Percentiles rank a stretch among this genome's conserved stretches.
Evolutionary conservation across 2,797 vertebrate species (phyloP).

Genomic region (Pangasius sanitwongsei): DNA sequence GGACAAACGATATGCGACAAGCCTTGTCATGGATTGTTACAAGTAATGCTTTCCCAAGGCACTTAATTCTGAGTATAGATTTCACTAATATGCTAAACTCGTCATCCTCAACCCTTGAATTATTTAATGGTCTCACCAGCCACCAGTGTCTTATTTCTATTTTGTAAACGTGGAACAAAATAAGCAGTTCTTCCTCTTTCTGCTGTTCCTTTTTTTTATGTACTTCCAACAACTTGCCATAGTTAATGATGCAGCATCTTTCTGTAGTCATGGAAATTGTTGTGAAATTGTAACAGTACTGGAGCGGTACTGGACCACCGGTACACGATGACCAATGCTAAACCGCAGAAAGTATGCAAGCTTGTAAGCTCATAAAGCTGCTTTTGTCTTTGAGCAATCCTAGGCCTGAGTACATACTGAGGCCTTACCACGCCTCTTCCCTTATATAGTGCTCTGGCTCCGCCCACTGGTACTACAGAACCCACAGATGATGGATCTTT

Average conservation of each 20-base stretch:
- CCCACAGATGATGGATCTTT: background rate
- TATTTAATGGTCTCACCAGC: background rate
- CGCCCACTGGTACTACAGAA: background rate
- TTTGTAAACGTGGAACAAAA: background rate
- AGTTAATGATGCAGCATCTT: background rate
- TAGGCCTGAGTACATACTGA: background rate
- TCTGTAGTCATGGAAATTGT: background rate
- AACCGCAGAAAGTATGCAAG: background rate
- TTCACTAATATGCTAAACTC: background rate
- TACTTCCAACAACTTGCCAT: background rate
- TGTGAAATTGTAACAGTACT: background rate
- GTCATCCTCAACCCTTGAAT: background rate
- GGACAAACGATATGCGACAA: background rate
- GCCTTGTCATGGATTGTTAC: background rate
- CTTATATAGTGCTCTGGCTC: background rate
- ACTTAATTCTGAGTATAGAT: background rate
- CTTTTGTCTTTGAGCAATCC: background rate
- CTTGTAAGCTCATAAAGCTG: background rate
- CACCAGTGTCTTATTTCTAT: background rate
- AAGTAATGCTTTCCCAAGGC: background rate
- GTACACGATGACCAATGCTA: background rate
- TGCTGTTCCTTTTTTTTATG: background rate
- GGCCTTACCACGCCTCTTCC: background rate
- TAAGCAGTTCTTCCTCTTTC: background rate
- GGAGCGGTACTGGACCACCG: background rate